Evolutionary conservation across 1,140 invertebrate species (phyloP).

Genomic region (Pectinophora gossypiella): DNA sequence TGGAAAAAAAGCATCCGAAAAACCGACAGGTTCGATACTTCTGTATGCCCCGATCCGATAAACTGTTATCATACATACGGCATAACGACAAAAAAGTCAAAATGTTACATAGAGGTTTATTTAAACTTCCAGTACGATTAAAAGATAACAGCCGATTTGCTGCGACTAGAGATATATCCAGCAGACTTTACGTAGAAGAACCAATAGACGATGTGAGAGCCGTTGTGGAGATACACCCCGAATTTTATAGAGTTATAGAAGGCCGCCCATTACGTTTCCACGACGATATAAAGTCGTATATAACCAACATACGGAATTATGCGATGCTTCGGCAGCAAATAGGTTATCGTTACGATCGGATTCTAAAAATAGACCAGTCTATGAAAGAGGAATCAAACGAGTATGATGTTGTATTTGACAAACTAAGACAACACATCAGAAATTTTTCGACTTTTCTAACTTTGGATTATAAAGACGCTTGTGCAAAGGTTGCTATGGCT

Average conservation of each 20-base stretch:
- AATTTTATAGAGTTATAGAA: slow-evolving; percentile 78
- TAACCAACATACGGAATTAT: slow-evolving; percentile 75
- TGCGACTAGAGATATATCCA: slow-evolving; percentile 56
- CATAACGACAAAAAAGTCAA: too few species aligned
- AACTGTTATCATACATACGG: slow-evolving; percentile 61
- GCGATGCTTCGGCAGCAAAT: slow-evolving; percentile 76
- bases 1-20: slow-evolving; percentile 24
- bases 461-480: slow-evolving; percentile 78
- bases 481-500: slow-evolving; percentile 69
- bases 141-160: slow-evolving; percentile 60
- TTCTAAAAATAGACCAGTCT: slow-evolving; percentile 77
- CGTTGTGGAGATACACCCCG: slow-evolving; percentile 78
- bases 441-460: slow-evolving; percentile 79
- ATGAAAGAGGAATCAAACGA: slow-evolving; percentile 74
- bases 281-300: slow-evolving; percentile 76
- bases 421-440: slow-evolving; percentile 75
- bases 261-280: slow-evolving; percentile 75
- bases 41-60: slow-evolving; percentile 50
- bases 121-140: slow-evolving; percentile 47
- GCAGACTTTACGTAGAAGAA: slow-evolving; percentile 60
- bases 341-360: slow-evolving; percentile 77
- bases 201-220: slow-evolving; percentile 61
- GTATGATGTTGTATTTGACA: slow-evolving; percentile 72
- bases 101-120: too few species aligned
- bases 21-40: slow-evolving; percentile 31